Percentiles rank a stretch among this genome's conserved stretches.
phyloP scores from a whole-genome alignment of 2,888 invertebrate species.

The Pherbina coryleti region DNA sequence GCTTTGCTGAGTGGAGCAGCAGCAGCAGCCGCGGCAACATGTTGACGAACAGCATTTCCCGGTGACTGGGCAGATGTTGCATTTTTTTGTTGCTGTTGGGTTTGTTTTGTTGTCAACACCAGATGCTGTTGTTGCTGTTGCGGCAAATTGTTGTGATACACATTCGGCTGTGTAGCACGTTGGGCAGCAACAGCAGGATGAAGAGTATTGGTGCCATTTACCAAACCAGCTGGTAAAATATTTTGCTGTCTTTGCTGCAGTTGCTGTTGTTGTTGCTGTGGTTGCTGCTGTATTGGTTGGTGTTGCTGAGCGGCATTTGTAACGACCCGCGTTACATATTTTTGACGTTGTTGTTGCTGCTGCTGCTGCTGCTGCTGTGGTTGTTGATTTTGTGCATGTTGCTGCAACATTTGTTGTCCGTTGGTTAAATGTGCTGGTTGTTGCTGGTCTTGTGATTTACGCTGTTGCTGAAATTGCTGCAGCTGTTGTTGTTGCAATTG shows the following conservation, averaged over 20 bases:
- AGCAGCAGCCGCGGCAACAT: slow-evolving; percentile 45
- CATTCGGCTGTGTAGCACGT: slow-evolving; percentile 41
- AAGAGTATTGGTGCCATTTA: slow-evolving; percentile 54
- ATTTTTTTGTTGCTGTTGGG: slow-evolving; percentile 51
- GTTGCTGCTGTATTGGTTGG: slow-evolving; percentile 40
- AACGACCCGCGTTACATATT: slow-evolving; percentile 62
- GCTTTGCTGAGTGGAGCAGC: slow-evolving; percentile 49
- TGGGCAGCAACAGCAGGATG: slow-evolving; percentile 40
- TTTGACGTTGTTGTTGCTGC: slow-evolving; percentile 55
- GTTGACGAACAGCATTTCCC: slow-evolving; percentile 59
- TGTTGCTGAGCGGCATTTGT: slow-evolving; percentile 33
- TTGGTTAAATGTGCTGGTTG: slow-evolving; percentile 22
- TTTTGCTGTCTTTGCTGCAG: slow-evolving; percentile 46
- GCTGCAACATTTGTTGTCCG: slow-evolving; percentile 37
- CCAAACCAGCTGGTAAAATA: slow-evolving; percentile 60
- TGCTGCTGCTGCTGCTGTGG: slow-evolving; percentile 54
- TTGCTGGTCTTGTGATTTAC: slow-evolving; percentile 45
- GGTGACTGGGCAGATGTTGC: slow-evolving; percentile 48
- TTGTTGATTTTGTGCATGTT: slow-evolving; percentile 42
- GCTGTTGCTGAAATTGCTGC: slow-evolving; percentile 46
- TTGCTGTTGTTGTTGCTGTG: slow-evolving; percentile 47
- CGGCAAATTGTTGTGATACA: slow-evolving; percentile 41
- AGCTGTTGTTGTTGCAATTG: slow-evolving; percentile 52
- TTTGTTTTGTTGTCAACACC: slow-evolving; percentile 42
- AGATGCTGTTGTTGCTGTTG: slow-evolving; percentile 32